Evolutionary conservation across 2,797 vertebrate genomes (phyloP).

Genomic region (Zalophus californianus): DNA sequence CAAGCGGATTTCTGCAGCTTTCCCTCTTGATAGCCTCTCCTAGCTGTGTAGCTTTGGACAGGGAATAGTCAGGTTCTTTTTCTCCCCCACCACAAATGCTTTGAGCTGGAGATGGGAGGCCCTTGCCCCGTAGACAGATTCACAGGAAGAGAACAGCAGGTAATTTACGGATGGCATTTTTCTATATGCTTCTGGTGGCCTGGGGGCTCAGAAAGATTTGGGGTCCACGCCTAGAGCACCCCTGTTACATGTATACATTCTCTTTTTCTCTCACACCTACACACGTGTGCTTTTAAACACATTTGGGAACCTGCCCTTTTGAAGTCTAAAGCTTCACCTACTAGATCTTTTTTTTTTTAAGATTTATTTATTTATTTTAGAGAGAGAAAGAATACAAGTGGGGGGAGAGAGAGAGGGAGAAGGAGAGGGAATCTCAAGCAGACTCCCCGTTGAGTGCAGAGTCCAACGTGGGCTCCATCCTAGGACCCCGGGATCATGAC

Average conservation of each 20-base stretch:
- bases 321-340: not conserved
- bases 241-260: not conserved
- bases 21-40: not conserved
- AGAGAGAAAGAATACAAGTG: not conserved
- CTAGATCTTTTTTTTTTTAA: not conserved
- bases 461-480: not conserved
- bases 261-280: not conserved
- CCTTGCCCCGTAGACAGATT: not conserved
- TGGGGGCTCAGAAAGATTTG: not conserved
- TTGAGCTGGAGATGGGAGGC: not conserved
- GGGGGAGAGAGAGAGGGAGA: not conserved
- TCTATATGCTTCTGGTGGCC: not conserved
- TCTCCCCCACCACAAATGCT: not conserved
- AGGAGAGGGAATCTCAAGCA: not conserved
- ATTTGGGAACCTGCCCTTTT: not conserved
- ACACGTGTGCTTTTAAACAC: not conserved
- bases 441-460: not conserved
- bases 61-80: not conserved
- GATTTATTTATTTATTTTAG: not conserved
- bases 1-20: not conserved
- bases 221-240: not conserved
- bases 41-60: not conserved
- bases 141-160: not conserved
- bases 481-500: not conserved
- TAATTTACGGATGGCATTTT: not conserved